Base-by-base conservation (phyloP, 2,113 vertebrate genomes). In the Xyliphius kryptos region DNA sequence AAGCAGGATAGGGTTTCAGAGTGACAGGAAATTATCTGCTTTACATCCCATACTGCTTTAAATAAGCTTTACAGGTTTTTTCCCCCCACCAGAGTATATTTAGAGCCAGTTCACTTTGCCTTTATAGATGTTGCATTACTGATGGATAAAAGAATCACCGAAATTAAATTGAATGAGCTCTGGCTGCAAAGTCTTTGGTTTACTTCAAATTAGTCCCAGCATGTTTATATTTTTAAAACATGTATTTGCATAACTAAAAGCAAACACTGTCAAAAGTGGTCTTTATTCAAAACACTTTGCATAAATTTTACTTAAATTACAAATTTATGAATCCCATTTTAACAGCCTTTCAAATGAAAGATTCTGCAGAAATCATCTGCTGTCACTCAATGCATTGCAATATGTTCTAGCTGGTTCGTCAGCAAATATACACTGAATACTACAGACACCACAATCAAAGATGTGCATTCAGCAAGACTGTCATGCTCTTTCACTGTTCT, bases 1-100 rank as follows among this genome's bases (percentile, higher is more conserved):
- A 51, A 58, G 47, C 55, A 50, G 48, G 55, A 51, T 58, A 43
- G 47, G 56, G 49, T 51, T 66, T 66, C 47, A 51, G 21, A 26
- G 49, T 44, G 49, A 58, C 64, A 66, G 56, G 55, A 66, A 66
- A 66, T 66, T 51, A 66, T 51, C 38, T 32, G 47, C 38, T 58
- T 32, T 32, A 47, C 55, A 43, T 44, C 15, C 20, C 21, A 50
- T 59, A 20, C 38, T 43, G 43, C 54, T 16, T 41, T 12, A 50
- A 32, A 57, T 21, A 36, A 43, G 36, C 47, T 66, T 19, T 55
- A 51, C 47, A 41, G 19, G 36, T 32, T 32, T 32, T 26, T 26
- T 26, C 6, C 6, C 6, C 49, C n/a, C 49, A 19, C n/a, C n/a
- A 47, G 20, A 26, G 47, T 32, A 59, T 52, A 52, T 66, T 66